Evolutionary conservation across 2,797 vertebrate species (phyloP), one percentile per base, ranked within the genome.

Genomic region (Macropus fuliginosus): DNA sequence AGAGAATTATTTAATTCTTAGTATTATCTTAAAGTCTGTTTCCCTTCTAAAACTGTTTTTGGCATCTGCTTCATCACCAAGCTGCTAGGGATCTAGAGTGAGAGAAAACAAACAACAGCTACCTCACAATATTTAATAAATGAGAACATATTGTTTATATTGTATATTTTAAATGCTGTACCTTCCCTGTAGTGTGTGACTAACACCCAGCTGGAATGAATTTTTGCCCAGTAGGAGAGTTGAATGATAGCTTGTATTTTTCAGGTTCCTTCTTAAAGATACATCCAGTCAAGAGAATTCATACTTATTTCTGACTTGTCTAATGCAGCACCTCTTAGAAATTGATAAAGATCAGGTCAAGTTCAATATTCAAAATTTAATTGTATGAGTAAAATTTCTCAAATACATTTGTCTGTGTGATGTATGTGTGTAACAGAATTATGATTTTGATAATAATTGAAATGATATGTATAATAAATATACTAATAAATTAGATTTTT

Each of bases 151-250:
- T 56, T 96, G 92, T 94, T 98, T 96, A 95, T 93, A 96, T 92
- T 92, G 95, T 59, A 96, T 95, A 95, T 97, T 95, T 97, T 94
- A 96, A 92, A 94, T 92, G 95, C 81, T 95, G 34, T 28, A 91
- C 66, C 87, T 96, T 91, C 92, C 55, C 29, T 0, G 92, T 96
- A 94, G 91, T 91, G 91, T 95, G 95, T 94, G 87, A 96, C 46
- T 96, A 59, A 95, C 92, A 92, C 93, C 93, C 94, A 97, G 93
- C 95, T 97, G 94, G 97, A 90, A 97, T 94, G 93, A 92, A 96
- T 97, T 97, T 95, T 96, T 92, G 90, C 92, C 56, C 40, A 74
- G 93, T 92, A 54, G 74, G 95, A 92, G 55, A 92, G 55, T 40
- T 50, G 56, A 93, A 56, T 54, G 55, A 95, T 92, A 94, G 92